Percentiles rank a stretch among this genome's conserved stretches.
Conservation (phyloP, 2,113 vertebrate genomes). For the Hydropotes inermis region DNA sequence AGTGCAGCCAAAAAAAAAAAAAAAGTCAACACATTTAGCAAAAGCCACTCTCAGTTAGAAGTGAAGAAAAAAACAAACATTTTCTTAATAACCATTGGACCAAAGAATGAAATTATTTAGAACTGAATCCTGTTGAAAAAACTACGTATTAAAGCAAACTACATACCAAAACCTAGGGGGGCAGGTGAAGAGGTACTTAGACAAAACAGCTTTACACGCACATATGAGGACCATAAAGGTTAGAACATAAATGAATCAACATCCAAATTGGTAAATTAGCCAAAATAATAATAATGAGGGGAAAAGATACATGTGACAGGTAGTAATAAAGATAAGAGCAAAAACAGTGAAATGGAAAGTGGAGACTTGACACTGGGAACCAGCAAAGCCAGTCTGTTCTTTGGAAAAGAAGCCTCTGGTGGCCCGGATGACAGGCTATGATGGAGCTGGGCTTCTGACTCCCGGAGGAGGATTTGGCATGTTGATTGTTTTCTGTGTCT, state of each 20-base stretch:
- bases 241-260: neutral
- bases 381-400: neutral
- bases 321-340: neutral
- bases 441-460: rapidly evolving
- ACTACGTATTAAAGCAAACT: neutral
- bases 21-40: neutral
- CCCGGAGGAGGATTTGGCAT: too few relatives aligned
- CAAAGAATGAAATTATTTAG: neutral
- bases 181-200: neutral
- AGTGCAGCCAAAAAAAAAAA: neutral
- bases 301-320: neutral
- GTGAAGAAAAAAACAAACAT: neutral
- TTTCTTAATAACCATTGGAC: neutral
- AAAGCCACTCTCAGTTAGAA: neutral
- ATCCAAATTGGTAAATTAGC: neutral
- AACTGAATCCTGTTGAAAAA: neutral
- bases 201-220: neutral
- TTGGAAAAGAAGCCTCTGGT: neutral
- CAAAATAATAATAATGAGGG: neutral
- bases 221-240: neutral
- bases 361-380: neutral
- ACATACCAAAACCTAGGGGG: neutral
- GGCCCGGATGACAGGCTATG: neutral
- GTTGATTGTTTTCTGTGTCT: neutral
- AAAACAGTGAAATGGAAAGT: neutral